Evolutionary conservation across 1,140 invertebrate genomes (phyloP).

Genomic region (Drosophila lowei): DNA sequence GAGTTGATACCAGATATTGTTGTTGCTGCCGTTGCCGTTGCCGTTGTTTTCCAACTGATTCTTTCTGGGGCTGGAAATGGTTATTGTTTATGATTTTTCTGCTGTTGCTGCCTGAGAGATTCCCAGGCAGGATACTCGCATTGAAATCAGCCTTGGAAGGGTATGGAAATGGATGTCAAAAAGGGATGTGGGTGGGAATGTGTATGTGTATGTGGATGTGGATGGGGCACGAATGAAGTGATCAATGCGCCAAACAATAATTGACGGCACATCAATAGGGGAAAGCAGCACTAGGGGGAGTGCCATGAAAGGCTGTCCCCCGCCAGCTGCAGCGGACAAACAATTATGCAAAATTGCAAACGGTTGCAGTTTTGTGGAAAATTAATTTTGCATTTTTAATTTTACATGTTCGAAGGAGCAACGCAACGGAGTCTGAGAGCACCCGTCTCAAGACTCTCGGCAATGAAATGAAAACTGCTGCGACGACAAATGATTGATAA

Average conservation of each 20-base stretch:
- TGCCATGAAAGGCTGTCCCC: constrained; percentile 6
- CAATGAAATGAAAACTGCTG: constrained; percentile 31
- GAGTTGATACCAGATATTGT: constrained; percentile 35
- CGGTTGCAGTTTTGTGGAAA: constrained; percentile 74
- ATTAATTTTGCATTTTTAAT: constrained; percentile 83
- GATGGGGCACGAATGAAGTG: constrained; percentile 49
- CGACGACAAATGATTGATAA: constrained; percentile 71
- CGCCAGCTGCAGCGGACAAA: constrained; percentile 61
- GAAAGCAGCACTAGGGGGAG: background rate
- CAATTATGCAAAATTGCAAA: constrained; percentile 80
- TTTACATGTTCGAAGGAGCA: constrained; percentile 35
- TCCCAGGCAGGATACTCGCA: constrained; percentile 45
- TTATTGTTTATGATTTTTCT: constrained; percentile 69
- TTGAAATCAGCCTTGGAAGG: constrained; percentile 59
- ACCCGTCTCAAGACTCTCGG: too few species aligned
- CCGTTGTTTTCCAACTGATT: constrained; percentile 14
- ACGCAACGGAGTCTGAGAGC: background rate
- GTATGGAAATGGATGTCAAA: background rate
- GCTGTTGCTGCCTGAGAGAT: too few species aligned
- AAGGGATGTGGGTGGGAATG: constrained; percentile 7
- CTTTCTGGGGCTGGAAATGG: constrained; percentile 39
- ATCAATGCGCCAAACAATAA: constrained; percentile 79
- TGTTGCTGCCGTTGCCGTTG: constrained; percentile 30
- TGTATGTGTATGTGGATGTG: constrained; percentile 22
- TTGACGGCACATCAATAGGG: constrained; percentile 66